Conservation (phyloP, 2,113 vertebrate genomes). For the Aleadryas rufinucha region DNA sequence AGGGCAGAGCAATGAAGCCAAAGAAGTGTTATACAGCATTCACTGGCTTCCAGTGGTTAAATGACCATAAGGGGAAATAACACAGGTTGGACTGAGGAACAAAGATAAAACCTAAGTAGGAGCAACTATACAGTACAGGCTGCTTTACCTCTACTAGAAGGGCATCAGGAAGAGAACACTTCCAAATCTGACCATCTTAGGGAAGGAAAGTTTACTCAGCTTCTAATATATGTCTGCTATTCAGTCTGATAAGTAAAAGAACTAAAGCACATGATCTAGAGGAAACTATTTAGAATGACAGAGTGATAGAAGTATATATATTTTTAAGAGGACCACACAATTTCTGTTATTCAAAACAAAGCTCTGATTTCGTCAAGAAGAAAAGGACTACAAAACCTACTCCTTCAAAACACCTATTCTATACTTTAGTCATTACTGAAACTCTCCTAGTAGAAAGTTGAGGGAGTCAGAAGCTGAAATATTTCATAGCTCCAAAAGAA, state of each 20-base stretch:
- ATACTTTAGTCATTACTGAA: not conserved
- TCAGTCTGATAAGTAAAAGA: not conserved
- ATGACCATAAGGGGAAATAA: not conserved
- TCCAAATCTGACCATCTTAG: not conserved
- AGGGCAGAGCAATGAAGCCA: not conserved
- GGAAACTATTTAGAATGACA: not conserved
- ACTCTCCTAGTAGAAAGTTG: not conserved
- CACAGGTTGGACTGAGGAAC: not conserved
- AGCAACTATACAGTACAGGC: not conserved
- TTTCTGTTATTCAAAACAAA: not conserved
- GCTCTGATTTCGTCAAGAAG: not conserved
- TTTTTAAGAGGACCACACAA: not conserved
- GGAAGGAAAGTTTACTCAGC: not conserved
- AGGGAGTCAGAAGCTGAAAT: not conserved
- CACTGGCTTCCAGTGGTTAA: not conserved
- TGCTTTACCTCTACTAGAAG: not conserved
- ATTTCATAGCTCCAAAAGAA: not conserved
- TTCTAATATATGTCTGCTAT: not conserved
- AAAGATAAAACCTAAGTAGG: not conserved
- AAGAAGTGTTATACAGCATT: not conserved
- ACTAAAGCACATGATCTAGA: not conserved
- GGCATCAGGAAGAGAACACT: not conserved
- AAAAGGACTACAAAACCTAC: not conserved
- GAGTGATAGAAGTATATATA: not conserved
- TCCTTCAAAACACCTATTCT: not conserved